phyloP scores from a whole-genome alignment of 2,797 vertebrate species.

The Chloroceryle amazona region DNA sequence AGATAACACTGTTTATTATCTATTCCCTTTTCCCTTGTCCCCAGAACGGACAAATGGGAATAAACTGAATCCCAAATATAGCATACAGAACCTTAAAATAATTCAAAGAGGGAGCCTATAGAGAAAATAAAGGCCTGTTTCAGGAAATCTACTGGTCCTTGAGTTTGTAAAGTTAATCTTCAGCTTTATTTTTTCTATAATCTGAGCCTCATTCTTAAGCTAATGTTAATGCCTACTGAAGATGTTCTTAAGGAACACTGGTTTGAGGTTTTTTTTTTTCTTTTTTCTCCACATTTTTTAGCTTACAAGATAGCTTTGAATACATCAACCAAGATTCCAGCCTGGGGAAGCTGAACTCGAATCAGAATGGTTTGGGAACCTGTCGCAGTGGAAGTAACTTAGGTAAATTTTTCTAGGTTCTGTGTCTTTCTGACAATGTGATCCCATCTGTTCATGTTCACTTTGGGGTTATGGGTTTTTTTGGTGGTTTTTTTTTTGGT shows the following conservation, averaged over 20 bases:
- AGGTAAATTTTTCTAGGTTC: slow-evolving; percentile 79
- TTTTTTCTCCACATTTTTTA: slow-evolving; percentile 39
- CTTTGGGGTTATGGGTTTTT: background rate
- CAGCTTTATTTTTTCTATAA: background rate
- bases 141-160: background rate
- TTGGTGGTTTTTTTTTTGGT: no score
- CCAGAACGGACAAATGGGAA: background rate
- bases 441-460: background rate
- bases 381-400: slow-evolving; percentile 83
- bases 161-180: background rate
- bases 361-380: slow-evolving; percentile 80
- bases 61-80: background rate
- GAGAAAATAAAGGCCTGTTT: background rate
- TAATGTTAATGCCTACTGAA: background rate
- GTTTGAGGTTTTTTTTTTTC: background rate
- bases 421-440: background rate
- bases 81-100: background rate
- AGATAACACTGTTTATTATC: background rate
- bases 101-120: background rate
- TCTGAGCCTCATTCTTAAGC: background rate
- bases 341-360: slow-evolving; percentile 77
- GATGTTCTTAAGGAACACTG: background rate
- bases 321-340: slow-evolving; percentile 84
- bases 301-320: slow-evolving; percentile 90
- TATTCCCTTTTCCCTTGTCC: background rate